These are phyloP conservation scores for Naja naja DNA, from an alignment of 2,113 vertebrate genomes.

Conservation along the genomic window DNA sequence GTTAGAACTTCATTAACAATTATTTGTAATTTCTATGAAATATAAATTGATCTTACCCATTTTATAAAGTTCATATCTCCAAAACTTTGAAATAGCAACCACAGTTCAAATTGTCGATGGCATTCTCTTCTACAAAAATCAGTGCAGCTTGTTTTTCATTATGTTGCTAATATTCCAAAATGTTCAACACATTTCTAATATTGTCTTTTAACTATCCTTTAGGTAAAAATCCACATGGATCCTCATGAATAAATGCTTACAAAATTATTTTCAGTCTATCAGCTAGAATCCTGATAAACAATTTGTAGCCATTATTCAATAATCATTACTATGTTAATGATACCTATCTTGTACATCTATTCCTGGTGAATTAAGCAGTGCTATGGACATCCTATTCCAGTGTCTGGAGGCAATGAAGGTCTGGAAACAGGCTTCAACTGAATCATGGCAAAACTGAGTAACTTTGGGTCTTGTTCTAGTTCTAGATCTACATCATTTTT, in stretches of 20 bases:
- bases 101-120: not conserved
- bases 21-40: not conserved
- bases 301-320: not conserved
- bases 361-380: not conserved
- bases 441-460: not conserved
- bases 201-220: not conserved
- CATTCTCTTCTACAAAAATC: not conserved
- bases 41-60: not conserved
- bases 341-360: too few relatives aligned
- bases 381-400: not conserved
- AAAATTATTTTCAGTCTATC: not conserved
- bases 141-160: not conserved
- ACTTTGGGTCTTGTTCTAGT: too few relatives aligned
- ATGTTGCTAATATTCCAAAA: not conserved
- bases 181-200: not conserved
- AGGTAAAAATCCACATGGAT: not conserved
- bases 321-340: too few relatives aligned
- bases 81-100: not conserved
- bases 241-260: not conserved
- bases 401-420: not conserved
- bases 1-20: not conserved
- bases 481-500: too few relatives aligned
- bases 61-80: not conserved
- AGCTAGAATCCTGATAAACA: not conserved
- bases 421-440: not conserved